A percentile compares a stretch with the other conserved stretches of the same genome.
These are phyloP conservation scores for Drosophila putrida DNA, from an alignment of 2,888 invertebrate species.

Conservation along the genomic window DNA sequence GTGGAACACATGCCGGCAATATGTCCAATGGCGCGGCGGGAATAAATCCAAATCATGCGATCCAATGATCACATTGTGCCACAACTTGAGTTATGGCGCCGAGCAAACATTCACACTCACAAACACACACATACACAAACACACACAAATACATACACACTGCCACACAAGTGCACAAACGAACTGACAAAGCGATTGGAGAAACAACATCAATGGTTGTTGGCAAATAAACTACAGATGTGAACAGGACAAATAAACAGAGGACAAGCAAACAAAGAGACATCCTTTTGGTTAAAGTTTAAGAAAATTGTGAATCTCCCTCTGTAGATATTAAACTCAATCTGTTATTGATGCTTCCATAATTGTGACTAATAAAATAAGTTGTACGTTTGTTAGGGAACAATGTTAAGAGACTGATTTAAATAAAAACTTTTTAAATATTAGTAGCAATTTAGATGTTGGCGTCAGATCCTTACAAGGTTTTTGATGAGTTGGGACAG, in stretches of 20 bases:
- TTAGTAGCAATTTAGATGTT: no score
- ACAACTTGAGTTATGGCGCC: conserved; percentile 79
- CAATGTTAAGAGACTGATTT: no score
- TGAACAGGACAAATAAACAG: conserved; percentile 60
- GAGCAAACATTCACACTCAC: conserved; percentile 41
- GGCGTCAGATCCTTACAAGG: no score
- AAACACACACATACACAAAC: conserved; percentile 13
- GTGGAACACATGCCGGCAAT: conserved; percentile 80
- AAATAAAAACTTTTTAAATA: no score
- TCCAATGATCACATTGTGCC: conserved; percentile 80
- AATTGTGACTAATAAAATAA: no score
- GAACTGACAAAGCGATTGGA: conserved; percentile 49
- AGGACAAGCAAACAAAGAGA: conserved; percentile 22
- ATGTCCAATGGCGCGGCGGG: conserved; percentile 78
- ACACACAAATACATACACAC: conserved; percentile 24
- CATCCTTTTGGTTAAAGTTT: conserved; percentile 28
- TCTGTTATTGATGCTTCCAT: no score
- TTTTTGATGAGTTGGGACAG: no score
- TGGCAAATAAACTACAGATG: conserved; percentile 72
- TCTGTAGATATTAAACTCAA: background rate
- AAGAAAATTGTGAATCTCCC: conserved; percentile 1
- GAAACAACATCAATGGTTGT: conserved; percentile 60
- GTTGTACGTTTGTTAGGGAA: no score
- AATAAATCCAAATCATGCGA: conserved; percentile 82
- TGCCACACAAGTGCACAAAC: conserved; percentile 10